phyloP scores from a whole-genome alignment of 2,888 invertebrate species.

The Netelia inedita region DNA sequence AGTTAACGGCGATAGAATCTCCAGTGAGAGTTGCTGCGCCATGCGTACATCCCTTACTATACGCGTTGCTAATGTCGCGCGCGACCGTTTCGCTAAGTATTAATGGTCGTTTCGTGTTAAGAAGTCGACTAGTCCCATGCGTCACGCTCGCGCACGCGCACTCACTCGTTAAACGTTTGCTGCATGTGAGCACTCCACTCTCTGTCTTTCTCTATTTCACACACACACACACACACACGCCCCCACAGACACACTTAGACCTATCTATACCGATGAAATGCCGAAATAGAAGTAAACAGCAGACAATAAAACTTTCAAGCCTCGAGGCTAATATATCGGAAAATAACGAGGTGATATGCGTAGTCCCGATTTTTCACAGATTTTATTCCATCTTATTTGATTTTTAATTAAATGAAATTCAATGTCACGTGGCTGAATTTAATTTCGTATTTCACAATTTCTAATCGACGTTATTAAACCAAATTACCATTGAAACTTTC shows the following conservation, averaged over 20 bases:
- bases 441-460: no score
- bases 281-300: background rate
- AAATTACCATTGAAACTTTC: no score
- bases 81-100: constrained; percentile 67
- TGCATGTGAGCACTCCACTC: constrained; percentile 44
- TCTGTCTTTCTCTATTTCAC: constrained; percentile 29
- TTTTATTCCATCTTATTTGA: no score
- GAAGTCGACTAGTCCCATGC: constrained; percentile 82
- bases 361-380: background rate
- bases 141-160: constrained; percentile 67
- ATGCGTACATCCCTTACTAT: constrained; percentile 12
- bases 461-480: no score
- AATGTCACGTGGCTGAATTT: no score
- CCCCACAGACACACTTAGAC: background rate
- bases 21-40: constrained; percentile 41
- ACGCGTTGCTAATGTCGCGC: constrained; percentile 65
- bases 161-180: constrained; percentile 65
- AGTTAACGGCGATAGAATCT: constrained; percentile 60
- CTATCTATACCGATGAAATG: background rate
- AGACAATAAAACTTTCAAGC: constrained; percentile 26
- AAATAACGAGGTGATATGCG: background rate
- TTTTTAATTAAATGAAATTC: no score
- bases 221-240: background rate
- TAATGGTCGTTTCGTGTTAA: constrained; percentile 84
- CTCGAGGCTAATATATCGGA: background rate